These are phyloP conservation scores for Neria commutata DNA, from an alignment of 2,888 invertebrate genomes.

Conservation along the genomic window DNA sequence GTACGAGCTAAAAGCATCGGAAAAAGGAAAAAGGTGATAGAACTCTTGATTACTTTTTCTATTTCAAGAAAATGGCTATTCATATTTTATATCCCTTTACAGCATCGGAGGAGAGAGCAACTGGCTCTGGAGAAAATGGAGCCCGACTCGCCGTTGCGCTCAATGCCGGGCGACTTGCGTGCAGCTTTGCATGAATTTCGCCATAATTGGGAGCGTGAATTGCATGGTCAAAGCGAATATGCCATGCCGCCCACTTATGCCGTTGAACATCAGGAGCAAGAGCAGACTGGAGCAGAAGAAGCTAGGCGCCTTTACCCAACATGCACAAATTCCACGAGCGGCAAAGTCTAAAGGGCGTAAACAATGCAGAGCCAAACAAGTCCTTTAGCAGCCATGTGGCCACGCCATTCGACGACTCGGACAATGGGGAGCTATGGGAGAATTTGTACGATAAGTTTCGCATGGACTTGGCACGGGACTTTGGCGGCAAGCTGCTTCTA, in stretches of 20 bases:
- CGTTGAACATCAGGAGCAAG: constrained; percentile 6
- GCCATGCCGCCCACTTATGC: constrained; percentile 17
- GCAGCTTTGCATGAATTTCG: constrained; percentile 74
- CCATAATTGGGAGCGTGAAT: constrained; percentile 78
- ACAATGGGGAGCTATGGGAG: no score
- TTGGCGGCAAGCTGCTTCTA: constrained; percentile 47
- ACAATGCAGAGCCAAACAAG: constrained; percentile 26
- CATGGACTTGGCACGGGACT: constrained; percentile 43
- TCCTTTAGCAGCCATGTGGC: no score
- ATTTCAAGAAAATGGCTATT: no score
- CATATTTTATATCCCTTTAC: no score
- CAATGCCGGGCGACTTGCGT: constrained; percentile 58
- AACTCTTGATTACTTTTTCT: no score
- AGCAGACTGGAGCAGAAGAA: constrained; percentile 25
- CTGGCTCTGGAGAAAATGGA: no score
- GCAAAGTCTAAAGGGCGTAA: no score
- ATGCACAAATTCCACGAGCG: constrained; percentile 80
- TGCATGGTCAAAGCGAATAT: constrained; percentile 58
- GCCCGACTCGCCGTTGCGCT: constrained; percentile 38
- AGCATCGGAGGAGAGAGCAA: no score
- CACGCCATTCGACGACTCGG: no score
- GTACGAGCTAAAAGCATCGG: no score
- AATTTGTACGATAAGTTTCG: constrained; percentile 53
- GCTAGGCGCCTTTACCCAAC: constrained; percentile 72
- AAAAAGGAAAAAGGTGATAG: no score